Evolutionary conservation across 1,140 invertebrate genomes (phyloP).

Genomic region (Scaptodrosophila lebanonensis): DNA sequence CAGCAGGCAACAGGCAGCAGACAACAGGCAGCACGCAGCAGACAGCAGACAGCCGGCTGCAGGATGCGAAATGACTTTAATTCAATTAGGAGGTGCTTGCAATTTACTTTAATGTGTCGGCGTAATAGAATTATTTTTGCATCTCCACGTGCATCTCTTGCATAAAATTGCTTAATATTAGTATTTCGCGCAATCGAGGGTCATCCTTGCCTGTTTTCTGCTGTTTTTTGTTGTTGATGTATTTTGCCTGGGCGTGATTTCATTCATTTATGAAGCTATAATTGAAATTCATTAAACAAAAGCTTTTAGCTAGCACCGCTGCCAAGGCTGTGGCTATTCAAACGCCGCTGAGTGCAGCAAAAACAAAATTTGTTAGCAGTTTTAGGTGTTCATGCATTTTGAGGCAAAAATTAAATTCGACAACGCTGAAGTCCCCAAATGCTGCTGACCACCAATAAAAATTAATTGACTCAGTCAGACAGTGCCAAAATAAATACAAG

Average conservation of each 20-base stretch:
- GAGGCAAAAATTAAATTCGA: slow-evolving; percentile 28
- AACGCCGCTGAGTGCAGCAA: slow-evolving; percentile 44
- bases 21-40: too few species aligned
- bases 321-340: slow-evolving; percentile 52
- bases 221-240: slow-evolving; percentile 19
- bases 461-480: background rate
- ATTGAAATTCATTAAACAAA: slow-evolving; percentile 27
- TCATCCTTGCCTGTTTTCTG: slow-evolving; percentile 24
- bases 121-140: slow-evolving; percentile 57
- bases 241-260: too few species aligned
- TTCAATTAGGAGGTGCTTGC: slow-evolving; percentile 64
- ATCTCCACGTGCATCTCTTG: slow-evolving; percentile 19
- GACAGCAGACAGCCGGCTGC: slow-evolving; percentile 25
- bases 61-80: slow-evolving; percentile 58
- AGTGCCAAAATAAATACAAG: slow-evolving; percentile 14
- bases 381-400: slow-evolving; percentile 22
- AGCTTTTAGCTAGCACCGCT: slow-evolving; percentile 7
- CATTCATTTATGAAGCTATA: too few species aligned
- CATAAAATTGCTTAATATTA: slow-evolving; percentile 67
- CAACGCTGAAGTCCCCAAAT: slow-evolving; percentile 17
- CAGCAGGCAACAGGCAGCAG: too few species aligned
- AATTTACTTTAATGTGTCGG: slow-evolving; percentile 42
- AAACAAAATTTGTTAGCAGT: slow-evolving; percentile 53
- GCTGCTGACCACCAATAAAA: slow-evolving; percentile 15
- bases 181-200: too few species aligned